Percentiles rank a stretch among this genome's conserved stretches.
Evolutionary conservation across 2,113 vertebrate genomes (phyloP).

Genomic region (Erpornis zantholeuca): DNA sequence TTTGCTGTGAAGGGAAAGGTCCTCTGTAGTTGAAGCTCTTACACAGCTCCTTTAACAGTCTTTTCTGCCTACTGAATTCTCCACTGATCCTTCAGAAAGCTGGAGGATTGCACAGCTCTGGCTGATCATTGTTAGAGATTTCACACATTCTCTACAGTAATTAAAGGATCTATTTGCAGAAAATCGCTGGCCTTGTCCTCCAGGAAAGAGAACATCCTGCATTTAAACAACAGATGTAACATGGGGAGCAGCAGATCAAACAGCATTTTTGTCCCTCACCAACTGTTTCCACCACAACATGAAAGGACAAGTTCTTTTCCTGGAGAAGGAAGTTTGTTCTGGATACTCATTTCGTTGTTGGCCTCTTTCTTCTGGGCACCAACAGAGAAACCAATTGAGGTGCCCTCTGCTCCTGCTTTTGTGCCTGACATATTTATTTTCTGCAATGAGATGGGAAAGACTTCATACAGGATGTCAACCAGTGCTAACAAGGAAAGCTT

Average conservation of each 20-base stretch:
- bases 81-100: background rate
- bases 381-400: background rate
- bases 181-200: background rate
- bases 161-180: background rate
- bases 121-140: background rate
- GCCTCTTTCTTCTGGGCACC: background rate
- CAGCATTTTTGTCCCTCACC: background rate
- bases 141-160: background rate
- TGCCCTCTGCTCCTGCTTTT: background rate
- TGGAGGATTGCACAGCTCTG: background rate
- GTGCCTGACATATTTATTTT: background rate
- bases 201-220: background rate
- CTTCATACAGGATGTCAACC: background rate
- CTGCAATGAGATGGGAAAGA: background rate
- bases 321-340: background rate
- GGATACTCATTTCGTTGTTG: background rate
- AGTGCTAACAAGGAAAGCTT: background rate
- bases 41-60: background rate
- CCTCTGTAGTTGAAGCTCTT: background rate
- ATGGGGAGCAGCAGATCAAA: background rate
- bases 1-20: background rate
- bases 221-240: background rate
- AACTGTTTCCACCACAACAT: background rate
- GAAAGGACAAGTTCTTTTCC: background rate
- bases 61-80: background rate